Evolutionary conservation across 2,113 vertebrate species (phyloP).

Genomic region (western clawed frog (Xenopus tropicalis)): UCB_Xtro_10.0 CM004444.2:138241501-138242000

Average conservation of each 20-base stretch:
- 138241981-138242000: constrained; percentile 63
- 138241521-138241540: too few species aligned
- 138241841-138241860: constrained; percentile 70
- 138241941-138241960: constrained; percentile 47
- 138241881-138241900: constrained; percentile 57
- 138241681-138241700: not conserved
- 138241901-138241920: constrained; percentile 51
- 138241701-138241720: constrained; percentile 60
- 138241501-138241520: too few species aligned
- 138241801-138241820: constrained; percentile 80
- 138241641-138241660: too few species aligned
- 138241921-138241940: constrained; percentile 44
- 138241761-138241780: constrained; percentile 81
- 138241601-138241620: too few species aligned
- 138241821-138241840: constrained; percentile 80
- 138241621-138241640: too few species aligned
- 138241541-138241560: too few species aligned
- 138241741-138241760: constrained; percentile 80
- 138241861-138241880: constrained; percentile 48
- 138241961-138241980: constrained; percentile 61
- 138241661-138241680: too few species aligned
- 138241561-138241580: too few species aligned
- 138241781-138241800: constrained; percentile 85
- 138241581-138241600: too few species aligned
- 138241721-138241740: constrained; percentile 82